Evolutionary conservation across 2,113 vertebrate genomes (phyloP).

Genomic region (Percopsis transmontana): DNA sequence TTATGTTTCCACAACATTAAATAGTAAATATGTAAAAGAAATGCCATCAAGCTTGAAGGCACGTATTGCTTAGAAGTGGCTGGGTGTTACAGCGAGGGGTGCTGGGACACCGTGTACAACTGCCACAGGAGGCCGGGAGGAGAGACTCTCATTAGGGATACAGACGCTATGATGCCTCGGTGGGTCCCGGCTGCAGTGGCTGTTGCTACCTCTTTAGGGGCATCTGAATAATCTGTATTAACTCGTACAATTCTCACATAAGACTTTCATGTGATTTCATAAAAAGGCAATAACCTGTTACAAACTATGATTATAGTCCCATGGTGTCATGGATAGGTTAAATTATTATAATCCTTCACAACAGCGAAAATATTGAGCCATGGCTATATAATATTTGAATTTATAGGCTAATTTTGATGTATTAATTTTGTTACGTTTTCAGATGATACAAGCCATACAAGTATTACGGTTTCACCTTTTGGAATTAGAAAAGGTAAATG

Average conservation of each 20-base stretch:
- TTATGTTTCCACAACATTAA: slow-evolving; percentile 52
- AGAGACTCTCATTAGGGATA: slow-evolving; percentile 72
- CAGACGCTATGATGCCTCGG: slow-evolving; percentile 57
- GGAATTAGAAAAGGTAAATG: slow-evolving; percentile 99
- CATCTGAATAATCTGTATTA: no score
- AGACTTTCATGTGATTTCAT: not conserved
- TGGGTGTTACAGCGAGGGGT: slow-evolving; percentile 54
- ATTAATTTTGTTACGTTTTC: slow-evolving; percentile 43
- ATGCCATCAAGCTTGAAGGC: slow-evolving; percentile 53
- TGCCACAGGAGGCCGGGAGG: slow-evolving; percentile 71
- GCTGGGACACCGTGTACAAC: slow-evolving; percentile 60
- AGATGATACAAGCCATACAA: slow-evolving; percentile 99
- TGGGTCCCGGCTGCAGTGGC: not conserved
- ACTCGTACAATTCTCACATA: no score
- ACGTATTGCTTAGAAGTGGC: slow-evolving; percentile 52
- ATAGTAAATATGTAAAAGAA: slow-evolving; percentile 56
- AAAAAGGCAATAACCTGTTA: not conserved
- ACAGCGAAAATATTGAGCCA: not conserved
- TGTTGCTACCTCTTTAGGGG: no score
- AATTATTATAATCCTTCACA: not conserved
- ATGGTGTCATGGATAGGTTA: not conserved
- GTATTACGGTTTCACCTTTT: slow-evolving; percentile 99
- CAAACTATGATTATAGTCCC: not conserved
- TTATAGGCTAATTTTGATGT: not conserved
- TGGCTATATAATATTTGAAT: not conserved